These are phyloP conservation scores for Mamestra configurata DNA, from an alignment of 1,140 invertebrate genomes.

Conservation along the genomic window DNA sequence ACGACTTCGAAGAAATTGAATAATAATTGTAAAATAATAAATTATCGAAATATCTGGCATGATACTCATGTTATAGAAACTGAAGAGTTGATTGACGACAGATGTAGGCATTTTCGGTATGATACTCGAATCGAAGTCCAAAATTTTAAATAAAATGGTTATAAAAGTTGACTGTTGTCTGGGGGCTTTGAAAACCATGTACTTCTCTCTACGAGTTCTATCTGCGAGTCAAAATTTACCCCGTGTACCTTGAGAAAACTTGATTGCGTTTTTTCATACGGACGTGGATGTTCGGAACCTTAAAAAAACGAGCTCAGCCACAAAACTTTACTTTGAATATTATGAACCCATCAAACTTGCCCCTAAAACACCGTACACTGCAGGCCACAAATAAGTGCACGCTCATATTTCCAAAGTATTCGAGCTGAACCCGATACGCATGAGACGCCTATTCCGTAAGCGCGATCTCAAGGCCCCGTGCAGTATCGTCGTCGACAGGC, in stretches of 20 bases:
- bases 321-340: too few relatives aligned
- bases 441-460: constrained; percentile 78
- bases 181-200: too few relatives aligned
- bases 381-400: constrained; percentile 45
- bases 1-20: not conserved
- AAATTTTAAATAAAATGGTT: too few relatives aligned
- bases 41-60: too few relatives aligned
- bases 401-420: constrained; percentile 63
- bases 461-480: constrained; percentile 71
- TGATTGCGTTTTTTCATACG: too few relatives aligned
- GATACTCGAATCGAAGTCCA: too few relatives aligned
- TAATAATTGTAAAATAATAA: not conserved
- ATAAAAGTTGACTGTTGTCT: too few relatives aligned
- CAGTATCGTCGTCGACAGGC: constrained; percentile 76
- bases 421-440: constrained; percentile 70
- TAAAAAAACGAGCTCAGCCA: too few relatives aligned
- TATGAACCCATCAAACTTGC: not conserved
- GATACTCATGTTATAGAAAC: not conserved
- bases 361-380: constrained; percentile 15
- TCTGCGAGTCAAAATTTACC: too few relatives aligned
- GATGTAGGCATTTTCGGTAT: not conserved
- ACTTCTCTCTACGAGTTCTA: too few relatives aligned
- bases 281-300: too few relatives aligned
- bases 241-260: too few relatives aligned
- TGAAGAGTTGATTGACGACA: not conserved